Conservation (phyloP, 1,140 invertebrate species). For the Leptinotarsa defecta region DNA sequence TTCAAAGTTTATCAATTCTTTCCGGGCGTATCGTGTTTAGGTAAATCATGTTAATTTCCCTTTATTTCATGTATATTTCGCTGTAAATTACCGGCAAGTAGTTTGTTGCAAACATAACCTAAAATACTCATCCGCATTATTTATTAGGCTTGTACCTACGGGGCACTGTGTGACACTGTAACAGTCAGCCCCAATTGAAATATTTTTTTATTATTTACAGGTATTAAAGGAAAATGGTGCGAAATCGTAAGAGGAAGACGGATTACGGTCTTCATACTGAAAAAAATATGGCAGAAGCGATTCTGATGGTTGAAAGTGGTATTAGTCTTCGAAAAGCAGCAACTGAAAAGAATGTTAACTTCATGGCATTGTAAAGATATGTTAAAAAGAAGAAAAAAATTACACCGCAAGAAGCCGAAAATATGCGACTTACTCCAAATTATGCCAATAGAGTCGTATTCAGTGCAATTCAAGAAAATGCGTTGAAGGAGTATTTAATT, state of each 20-base stretch:
- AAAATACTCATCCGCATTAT: no score
- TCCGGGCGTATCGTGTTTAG: no score
- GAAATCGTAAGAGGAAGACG: background rate
- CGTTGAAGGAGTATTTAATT: background rate
- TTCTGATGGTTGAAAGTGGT: background rate
- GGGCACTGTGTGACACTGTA: background rate
- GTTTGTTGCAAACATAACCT: no score
- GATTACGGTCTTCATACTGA: background rate
- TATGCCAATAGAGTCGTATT: background rate
- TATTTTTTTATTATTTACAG: background rate
- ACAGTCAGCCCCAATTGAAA: background rate
- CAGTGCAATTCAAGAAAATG: background rate
- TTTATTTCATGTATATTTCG: no score
- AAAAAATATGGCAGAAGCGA: background rate
- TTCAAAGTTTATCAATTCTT: no score
- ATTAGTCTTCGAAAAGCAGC: background rate
- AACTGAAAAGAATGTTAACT: background rate
- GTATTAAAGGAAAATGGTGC: background rate
- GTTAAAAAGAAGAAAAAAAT: background rate
- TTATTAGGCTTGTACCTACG: no score
- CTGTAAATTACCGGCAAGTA: no score
- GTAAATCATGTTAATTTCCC: no score
- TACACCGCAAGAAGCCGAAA: background rate
- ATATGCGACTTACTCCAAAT: background rate
- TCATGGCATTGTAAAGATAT: no score